A percentile compares a stretch with the other conserved stretches of the same genome.
Evolutionary conservation across 2,113 vertebrate genomes (phyloP).

Genomic region (Mesembrinibis cayennensis): DNA sequence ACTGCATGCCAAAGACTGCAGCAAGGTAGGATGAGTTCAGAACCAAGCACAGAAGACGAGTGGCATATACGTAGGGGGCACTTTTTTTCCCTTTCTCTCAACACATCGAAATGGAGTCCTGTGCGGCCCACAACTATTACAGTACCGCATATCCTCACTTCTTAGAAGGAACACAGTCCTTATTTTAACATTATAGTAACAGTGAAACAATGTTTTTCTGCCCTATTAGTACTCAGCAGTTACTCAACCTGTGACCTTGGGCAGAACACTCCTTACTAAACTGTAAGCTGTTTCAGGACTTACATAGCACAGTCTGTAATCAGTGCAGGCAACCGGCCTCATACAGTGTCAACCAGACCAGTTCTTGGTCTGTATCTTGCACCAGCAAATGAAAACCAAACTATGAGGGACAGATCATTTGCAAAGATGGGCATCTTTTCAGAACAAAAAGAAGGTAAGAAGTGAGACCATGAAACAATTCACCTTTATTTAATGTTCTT

Average conservation of each 20-base stretch:
- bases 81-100: neutral
- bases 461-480: neutral
- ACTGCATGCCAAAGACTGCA: neutral
- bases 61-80: neutral
- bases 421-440: neutral
- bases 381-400: neutral
- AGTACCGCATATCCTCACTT: neutral
- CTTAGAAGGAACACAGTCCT: neutral
- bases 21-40: neutral
- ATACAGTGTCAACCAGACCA: neutral
- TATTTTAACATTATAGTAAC: neutral
- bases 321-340: neutral
- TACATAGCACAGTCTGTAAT: neutral
- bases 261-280: neutral
- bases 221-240: neutral
- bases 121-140: fast-evolving
- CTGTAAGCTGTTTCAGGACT: neutral
- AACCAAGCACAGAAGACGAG: neutral
- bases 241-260: neutral
- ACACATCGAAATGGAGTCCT: neutral
- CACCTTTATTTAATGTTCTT: neutral
- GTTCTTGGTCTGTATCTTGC: neutral
- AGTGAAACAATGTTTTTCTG: neutral
- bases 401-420: neutral
- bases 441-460: neutral